Conservation (phyloP, 1,140 invertebrate genomes). For the Myzus persicae region DNA sequence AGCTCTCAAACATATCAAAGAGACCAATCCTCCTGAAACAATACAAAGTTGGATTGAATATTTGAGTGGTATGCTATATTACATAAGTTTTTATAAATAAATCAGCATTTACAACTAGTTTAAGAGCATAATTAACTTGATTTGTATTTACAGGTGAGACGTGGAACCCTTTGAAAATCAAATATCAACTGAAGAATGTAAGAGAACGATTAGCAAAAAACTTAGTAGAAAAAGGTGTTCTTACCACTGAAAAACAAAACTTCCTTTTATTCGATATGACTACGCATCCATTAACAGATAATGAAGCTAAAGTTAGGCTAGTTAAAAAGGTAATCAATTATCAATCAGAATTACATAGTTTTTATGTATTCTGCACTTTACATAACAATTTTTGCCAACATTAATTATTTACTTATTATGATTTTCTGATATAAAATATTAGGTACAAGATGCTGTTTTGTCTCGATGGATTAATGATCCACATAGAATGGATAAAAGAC, state of each 20-base stretch:
- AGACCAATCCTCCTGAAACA: slow-evolving; percentile 95
- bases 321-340: slow-evolving; percentile 87
- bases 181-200: slow-evolving; percentile 98
- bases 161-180: slow-evolving; percentile 98
- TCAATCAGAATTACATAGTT: background rate
- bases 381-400: background rate
- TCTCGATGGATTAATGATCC: slow-evolving; percentile 97
- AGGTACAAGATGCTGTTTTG: slow-evolving; percentile 97
- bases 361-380: background rate
- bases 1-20: slow-evolving; percentile 97
- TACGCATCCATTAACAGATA: slow-evolving; percentile 97
- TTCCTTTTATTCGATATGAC: slow-evolving; percentile 99
- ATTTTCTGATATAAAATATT: slow-evolving; percentile 61
- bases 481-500: slow-evolving; percentile 94
- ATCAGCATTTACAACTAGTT: slow-evolving; percentile 38
- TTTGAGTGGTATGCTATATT: slow-evolving; percentile 82
- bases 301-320: slow-evolving; percentile 92
- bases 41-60: slow-evolving; percentile 99
- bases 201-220: slow-evolving; percentile 98
- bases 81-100: slow-evolving; percentile 49
- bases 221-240: slow-evolving; percentile 99
- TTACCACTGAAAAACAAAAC: slow-evolving; percentile 99
- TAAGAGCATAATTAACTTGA: slow-evolving; percentile 56
- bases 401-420: background rate
- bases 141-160: slow-evolving; percentile 85